Conservation (phyloP, 2,113 vertebrate genomes). For the Zosterops borbonicus region DNA sequence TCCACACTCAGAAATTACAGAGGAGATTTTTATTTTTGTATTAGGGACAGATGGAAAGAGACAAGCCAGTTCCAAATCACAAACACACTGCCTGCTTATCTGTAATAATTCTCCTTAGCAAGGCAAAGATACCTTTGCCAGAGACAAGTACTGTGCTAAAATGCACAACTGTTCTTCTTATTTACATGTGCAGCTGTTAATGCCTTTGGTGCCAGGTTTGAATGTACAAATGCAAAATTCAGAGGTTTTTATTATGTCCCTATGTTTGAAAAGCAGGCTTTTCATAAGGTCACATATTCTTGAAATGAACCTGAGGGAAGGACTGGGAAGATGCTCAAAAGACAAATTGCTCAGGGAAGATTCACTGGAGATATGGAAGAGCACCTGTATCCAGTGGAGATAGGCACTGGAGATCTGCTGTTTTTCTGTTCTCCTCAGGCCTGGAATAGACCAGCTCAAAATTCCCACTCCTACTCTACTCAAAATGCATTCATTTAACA, state of each 20-base stretch:
- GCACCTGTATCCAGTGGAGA: background rate
- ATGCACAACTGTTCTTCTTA: background rate
- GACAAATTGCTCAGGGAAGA: background rate
- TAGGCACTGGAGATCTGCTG: background rate
- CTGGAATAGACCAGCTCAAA: background rate
- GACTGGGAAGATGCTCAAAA: background rate
- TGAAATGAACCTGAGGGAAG: background rate
- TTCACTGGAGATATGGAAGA: background rate
- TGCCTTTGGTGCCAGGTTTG: background rate
- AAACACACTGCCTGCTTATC: background rate
- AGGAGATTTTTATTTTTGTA: background rate
- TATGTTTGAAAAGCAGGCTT: background rate
- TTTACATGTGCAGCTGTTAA: background rate
- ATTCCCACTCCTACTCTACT: background rate
- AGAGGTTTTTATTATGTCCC: background rate
- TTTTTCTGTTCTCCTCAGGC: background rate
- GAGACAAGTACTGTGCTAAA: background rate
- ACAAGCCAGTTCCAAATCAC: background rate
- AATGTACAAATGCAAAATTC: background rate
- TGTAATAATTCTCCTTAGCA: background rate
- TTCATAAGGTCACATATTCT: background rate
- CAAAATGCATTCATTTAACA: background rate
- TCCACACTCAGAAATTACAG: background rate
- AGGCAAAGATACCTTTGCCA: background rate
- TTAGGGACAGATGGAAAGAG: background rate